Base-by-base conservation (phyloP, 2,113 vertebrate genomes). In the Cacatua alba region DNA sequence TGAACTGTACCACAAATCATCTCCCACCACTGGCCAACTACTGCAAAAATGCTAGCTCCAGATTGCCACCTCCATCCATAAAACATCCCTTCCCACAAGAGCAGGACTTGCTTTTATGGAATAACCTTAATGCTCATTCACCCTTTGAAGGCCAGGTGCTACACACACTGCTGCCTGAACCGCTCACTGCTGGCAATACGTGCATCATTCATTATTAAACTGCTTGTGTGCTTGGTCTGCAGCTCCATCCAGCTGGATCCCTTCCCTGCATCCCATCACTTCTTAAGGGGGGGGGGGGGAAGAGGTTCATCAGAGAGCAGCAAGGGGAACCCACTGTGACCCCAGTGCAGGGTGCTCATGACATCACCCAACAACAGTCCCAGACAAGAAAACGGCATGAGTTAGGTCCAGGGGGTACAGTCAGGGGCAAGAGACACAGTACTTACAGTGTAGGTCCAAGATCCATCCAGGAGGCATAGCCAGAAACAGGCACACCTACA, bases 111-210 rank as follows among this genome's bases (percentile, higher is more conserved):
- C 55, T 71, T 92, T 89, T 92, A 88, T 62, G 81, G 88, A 82
- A 43, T 83, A 78, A 44, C 62, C 86, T 96, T 84, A 92, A 91
- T 75, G 77, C 25, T 92, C 95, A 92, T 88, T 96, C 90, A 95
- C 82, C 95, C 95, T 90, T 94, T 72, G 80, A 96, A 86, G 91
- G 95, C 91, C 71, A 92, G 93, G 94, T 81, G 92, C 77, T 63
- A 28, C 81, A 57, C 88, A 93, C 77, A 2, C 92, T 81, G 88
- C 80, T 68, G 82, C 19, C 6, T 76, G 91, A 95, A 68, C 89
- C 64, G 88, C 92, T 90, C 89, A 35, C 63, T 28, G 3, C 77
- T 62, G 76, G 64, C 52, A 59, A 26, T 0, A 2, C 14, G 28
- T 4, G 28, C 62, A 86, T 90, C 81, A 46, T 60, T 91, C 72